phyloP scores from a whole-genome alignment of 1,140 invertebrate genomes.

The Telenomus remus region DNA sequence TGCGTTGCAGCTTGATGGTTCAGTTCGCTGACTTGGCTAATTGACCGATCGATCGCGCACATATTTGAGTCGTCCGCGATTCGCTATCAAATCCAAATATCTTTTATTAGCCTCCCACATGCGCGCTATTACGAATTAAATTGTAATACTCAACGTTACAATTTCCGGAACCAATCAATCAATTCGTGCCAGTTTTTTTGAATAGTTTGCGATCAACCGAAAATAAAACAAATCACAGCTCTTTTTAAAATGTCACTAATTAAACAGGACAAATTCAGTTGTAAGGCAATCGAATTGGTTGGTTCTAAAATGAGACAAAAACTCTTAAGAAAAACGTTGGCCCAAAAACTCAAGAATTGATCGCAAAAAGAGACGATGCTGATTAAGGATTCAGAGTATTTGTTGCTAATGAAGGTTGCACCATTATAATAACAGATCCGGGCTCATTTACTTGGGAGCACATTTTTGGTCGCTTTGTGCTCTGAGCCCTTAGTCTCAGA shows the following conservation, averaged over 20 bases:
- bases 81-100: constrained; percentile 14
- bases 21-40: constrained; percentile 47
- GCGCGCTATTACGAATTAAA: constrained; percentile 10
- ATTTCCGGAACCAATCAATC: constrained; percentile 2
- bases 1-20: constrained; percentile 30
- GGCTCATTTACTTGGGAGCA: constrained; percentile 6
- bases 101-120: constrained; percentile 19
- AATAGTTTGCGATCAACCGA: too few species aligned
- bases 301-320: too few species aligned
- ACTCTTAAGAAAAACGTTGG: neutral
- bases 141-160: constrained; percentile 7
- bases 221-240: too few species aligned
- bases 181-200: neutral
- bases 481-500: neutral
- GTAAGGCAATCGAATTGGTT: too few species aligned
- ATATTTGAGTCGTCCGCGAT: constrained; percentile 32
- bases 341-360: constrained; percentile 15
- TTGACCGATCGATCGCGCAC: constrained; percentile 39
- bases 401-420: constrained; percentile 24
- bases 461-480: constrained; percentile 26
- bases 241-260: too few species aligned
- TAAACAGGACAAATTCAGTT: too few species aligned
- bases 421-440: constrained; percentile 31
- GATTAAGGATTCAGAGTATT: constrained; percentile 28
- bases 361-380: constrained; percentile 28